phyloP scores from a whole-genome alignment of 2,888 invertebrate genomes.

The Pollenia griseotomentosa region DNA sequence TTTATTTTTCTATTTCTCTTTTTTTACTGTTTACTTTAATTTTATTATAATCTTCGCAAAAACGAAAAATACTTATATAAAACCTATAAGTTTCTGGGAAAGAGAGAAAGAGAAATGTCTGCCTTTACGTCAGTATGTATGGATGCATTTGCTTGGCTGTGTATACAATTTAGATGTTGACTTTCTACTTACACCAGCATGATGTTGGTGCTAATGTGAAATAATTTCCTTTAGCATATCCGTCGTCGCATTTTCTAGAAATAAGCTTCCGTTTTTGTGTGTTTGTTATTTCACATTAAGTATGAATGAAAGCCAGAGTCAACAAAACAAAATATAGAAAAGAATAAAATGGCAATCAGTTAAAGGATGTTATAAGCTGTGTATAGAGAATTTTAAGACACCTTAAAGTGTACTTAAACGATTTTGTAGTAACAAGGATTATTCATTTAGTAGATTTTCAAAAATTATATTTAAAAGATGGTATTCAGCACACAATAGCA shows the following conservation, averaged over 20 bases:
- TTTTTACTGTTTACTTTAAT: slow-evolving; percentile 62
- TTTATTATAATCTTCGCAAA: slow-evolving; percentile 57
- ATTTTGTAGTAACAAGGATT: background rate
- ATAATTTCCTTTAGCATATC: slow-evolving; percentile 74
- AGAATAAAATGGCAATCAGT: slow-evolving; percentile 19
- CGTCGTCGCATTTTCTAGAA: slow-evolving; percentile 63
- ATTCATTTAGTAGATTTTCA: too few species aligned
- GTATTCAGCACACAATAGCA: too few species aligned
- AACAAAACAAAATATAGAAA: slow-evolving; percentile 39
- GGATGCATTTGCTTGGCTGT: slow-evolving; percentile 36
- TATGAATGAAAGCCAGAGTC: slow-evolving; percentile 50
- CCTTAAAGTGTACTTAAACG: slow-evolving; percentile 30
- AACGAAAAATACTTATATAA: slow-evolving; percentile 43
- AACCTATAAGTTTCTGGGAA: slow-evolving; percentile 20
- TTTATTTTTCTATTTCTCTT: slow-evolving; percentile 39
- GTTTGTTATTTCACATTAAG: slow-evolving; percentile 47
- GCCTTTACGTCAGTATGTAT: slow-evolving; percentile 16
- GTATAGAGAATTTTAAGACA: slow-evolving; percentile 26
- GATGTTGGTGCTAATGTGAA: slow-evolving; percentile 73
- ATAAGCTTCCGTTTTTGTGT: slow-evolving; percentile 62
- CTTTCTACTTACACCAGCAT: slow-evolving; percentile 67
- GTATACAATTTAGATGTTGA: slow-evolving; percentile 56
- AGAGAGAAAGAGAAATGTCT: background rate
- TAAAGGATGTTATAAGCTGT: slow-evolving; percentile 19
- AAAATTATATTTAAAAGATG: too few species aligned